Evolutionary conservation across 23 tunicate species (phyloP).

Genomic region (Ciona savignyi): DNA sequence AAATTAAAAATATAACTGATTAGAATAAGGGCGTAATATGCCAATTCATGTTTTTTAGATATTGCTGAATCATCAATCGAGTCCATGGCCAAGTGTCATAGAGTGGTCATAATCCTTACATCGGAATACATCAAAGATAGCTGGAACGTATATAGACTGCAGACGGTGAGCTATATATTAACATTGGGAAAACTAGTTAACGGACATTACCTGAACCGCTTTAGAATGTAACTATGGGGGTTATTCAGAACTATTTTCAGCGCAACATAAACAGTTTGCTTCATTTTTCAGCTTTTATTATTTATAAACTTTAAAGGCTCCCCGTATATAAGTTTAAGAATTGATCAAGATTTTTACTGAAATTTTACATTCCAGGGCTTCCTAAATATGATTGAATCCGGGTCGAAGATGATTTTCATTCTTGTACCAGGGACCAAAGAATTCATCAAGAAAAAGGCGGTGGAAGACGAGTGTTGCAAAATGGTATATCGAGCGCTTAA

Average conservation of each 20-base stretch:
- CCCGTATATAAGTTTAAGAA: no score
- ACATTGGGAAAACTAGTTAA: no score
- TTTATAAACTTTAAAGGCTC: no score
- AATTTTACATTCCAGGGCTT: constrained; percentile 40
- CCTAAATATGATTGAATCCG: constrained; percentile 25
- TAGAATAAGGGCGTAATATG: no score
- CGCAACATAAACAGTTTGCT: no score
- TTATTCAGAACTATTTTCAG: no score
- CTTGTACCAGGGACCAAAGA: constrained; percentile 42
- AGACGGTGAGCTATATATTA: constrained; percentile 16
- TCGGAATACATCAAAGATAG: constrained; percentile 35
- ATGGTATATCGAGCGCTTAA: constrained; percentile 27
- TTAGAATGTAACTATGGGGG: no score
- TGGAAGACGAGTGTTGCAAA: constrained; percentile 4
- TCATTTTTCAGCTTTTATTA: no score
- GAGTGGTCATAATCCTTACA: constrained; percentile 27
- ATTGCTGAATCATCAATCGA: constrained; percentile 2
- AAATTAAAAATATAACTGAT: no score
- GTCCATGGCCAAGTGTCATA: constrained; percentile 18
- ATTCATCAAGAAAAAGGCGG: constrained; percentile 25
- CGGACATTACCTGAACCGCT: no score
- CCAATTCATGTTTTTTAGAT: not conserved
- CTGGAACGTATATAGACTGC: constrained; percentile 32
- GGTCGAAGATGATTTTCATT: constrained; percentile 26
- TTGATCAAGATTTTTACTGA: no score